Percentiles rank a stretch among this genome's conserved stretches.
Evolutionary conservation across 1,140 invertebrate species (phyloP).

Genomic region (Pemphigus obesinymphae): DNA sequence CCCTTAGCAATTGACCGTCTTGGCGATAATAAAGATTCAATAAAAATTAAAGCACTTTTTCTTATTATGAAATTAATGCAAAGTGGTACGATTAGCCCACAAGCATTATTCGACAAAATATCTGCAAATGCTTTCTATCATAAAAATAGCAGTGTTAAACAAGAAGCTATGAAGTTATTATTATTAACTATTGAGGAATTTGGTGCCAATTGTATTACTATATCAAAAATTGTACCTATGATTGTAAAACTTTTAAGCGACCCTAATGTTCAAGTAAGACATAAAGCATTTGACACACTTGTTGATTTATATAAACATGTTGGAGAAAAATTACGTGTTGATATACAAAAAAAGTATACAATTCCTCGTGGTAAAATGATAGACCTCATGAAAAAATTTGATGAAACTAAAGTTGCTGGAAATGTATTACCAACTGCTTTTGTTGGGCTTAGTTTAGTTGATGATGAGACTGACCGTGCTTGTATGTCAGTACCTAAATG

Average conservation of each 20-base stretch:
- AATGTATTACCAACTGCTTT: slow-evolving; percentile 71
- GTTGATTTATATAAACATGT: slow-evolving; percentile 90
- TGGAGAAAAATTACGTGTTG: slow-evolving; percentile 78
- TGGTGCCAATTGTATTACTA: slow-evolving; percentile 71
- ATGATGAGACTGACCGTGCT: slow-evolving; percentile 12
- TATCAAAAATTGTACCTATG: slow-evolving; percentile 74
- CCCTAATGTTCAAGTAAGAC: slow-evolving; percentile 79
- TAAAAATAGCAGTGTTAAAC: slow-evolving; percentile 79
- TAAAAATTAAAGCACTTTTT: slow-evolving; percentile 75
- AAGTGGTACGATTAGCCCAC: slow-evolving; percentile 71
- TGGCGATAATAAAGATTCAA: slow-evolving; percentile 77
- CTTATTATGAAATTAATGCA: slow-evolving; percentile 75
- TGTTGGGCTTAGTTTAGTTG: background rate
- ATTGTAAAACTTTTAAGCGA: slow-evolving; percentile 83
- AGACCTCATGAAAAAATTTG: slow-evolving; percentile 75
- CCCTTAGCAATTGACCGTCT: slow-evolving; percentile 80
- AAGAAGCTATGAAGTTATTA: slow-evolving; percentile 73
- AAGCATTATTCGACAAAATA: slow-evolving; percentile 74
- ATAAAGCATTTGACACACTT: slow-evolving; percentile 77
- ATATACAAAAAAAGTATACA: slow-evolving; percentile 74
- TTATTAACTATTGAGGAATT: slow-evolving; percentile 79
- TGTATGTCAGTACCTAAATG: background rate
- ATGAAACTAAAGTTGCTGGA: slow-evolving; percentile 70
- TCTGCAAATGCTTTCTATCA: slow-evolving; percentile 66
- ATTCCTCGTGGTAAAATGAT: slow-evolving; percentile 70